Base-by-base conservation (phyloP, 2,113 vertebrate species). In the Enhydra lutris region DNA sequence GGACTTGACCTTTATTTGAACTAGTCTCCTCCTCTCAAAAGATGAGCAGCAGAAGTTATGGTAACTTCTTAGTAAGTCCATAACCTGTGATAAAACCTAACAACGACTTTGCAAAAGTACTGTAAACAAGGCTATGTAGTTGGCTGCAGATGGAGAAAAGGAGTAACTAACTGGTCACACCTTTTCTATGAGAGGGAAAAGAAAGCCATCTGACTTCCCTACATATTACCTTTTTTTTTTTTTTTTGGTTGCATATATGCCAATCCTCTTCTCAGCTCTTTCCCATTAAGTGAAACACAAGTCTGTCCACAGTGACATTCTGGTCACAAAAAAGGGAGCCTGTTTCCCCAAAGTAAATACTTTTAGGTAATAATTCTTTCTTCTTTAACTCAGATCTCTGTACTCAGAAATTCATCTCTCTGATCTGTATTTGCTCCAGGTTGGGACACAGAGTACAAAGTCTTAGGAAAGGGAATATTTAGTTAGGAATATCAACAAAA, bases 371-470 rank as follows among this genome's bases (percentile, higher is more conserved):
- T 69, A 34, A 86, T 57, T 92, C 63, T 83, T 91, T 94, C 63
- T 96, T 96, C 59, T 88, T 76, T 76, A 96, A 96, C 34, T 52
- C 9, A 79, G n/a, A 74, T 65, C 59, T 87, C 9, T 76, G 67
- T 81, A 69, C 69, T 89, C 80, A 85, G 67, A 95, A 73, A 92
- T 85, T 79, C 73, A 76, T 61, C 71, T 79, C 97, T 95, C 81
- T 85, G 87, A 94, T 96, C 80, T 94, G 52, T 98, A 79, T 97
- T 96, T 98, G 88, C 76, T 93, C 84, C 36, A 80, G 93, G 85
- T 93, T 97, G 89, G 93, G 89, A 97, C 97, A 98, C 10, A 97
- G 15, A 89, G 96, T 95, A 81, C 98, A 97, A 97, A 97, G 98
- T 97, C 87, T 96, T 71, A 90, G 69, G 80, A 97, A 81, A 91